Base-by-base conservation (phyloP, 1,140 invertebrate genomes). In the Sinonovacula constricta region DNA sequence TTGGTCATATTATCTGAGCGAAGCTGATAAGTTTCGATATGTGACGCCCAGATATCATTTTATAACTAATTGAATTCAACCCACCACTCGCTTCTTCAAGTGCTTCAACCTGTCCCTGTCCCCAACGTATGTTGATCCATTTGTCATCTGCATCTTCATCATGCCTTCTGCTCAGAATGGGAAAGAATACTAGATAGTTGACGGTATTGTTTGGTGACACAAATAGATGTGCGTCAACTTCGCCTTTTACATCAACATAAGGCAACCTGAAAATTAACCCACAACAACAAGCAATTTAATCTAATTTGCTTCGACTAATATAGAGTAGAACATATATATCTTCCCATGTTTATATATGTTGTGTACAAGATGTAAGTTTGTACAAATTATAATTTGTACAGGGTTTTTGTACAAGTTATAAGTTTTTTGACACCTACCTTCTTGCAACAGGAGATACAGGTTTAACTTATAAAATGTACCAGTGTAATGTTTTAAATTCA, bases 381-480 rank as follows among this genome's bases (percentile, higher is more conserved):
- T 45, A 45, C 39, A 45, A 45, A 45, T 45, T 45, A 45, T 45
- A 45, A 45, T 45, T 45, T 45, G 39, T 45, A 45, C 39, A 45
- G 39, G 39, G 39, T 45, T 45, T 45, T 45, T 45, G 39, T 45
- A 45, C 39, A 45, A 45, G 39, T 45, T 45, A 45, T 45, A 45
- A 45, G 39, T 45, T 45, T 45, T 45, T 45, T 45, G 39, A 45
- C 39, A 45, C 39, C 39, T 45, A 45, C 39, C 39, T 45, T 45
- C 39, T 45, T 45, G 39, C 39, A 45, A 45, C 39, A 45, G 39
- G 39, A 45, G 39, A 45, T 45, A 45, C 39, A 45, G 39, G 39
- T 45, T 45, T 45, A 45, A 45, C 39, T 45, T 45, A 45, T 45
- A 45, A 45, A 45, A 45, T 45, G 39, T 45, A 45, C 39, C 39